Conservation (phyloP, 37 sponge, comb jelly and placozoan genomes). For the Beroe ovata region DNA sequence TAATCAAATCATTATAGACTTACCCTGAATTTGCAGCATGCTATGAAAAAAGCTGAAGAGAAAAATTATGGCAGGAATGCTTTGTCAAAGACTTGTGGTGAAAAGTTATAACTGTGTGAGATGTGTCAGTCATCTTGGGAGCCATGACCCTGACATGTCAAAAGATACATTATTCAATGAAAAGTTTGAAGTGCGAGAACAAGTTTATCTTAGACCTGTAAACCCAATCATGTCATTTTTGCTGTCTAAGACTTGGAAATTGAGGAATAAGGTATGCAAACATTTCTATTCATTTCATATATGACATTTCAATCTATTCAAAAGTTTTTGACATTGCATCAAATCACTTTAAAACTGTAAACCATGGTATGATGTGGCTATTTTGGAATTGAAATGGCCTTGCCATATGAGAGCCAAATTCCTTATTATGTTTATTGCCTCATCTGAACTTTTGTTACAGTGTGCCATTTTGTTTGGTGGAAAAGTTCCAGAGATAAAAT, state of each 20-base stretch:
- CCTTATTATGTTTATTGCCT: too few relatives aligned
- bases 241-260: constrained; percentile 19
- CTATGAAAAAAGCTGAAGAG: too few relatives aligned
- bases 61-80: background rate
- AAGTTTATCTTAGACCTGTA: background rate
- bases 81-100: background rate
- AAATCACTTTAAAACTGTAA: too few relatives aligned
- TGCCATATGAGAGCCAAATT: too few relatives aligned
- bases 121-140: background rate
- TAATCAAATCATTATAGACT: too few relatives aligned
- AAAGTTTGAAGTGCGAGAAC: constrained; percentile 28
- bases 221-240: background rate
- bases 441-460: too few relatives aligned
- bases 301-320: too few relatives aligned
- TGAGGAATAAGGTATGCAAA: background rate
- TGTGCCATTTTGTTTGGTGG: background rate
- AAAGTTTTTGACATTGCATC: too few relatives aligned
- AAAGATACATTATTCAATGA: constrained; percentile 45
- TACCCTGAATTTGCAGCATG: too few relatives aligned
- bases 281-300: too few relatives aligned
- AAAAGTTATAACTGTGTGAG: background rate
- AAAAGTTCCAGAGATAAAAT: constrained; percentile 20
- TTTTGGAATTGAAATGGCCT: too few relatives aligned
- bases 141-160: constrained; percentile 48
- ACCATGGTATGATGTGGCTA: too few relatives aligned